Base-by-base conservation (phyloP, 2,113 vertebrate genomes). In the Zosterops hypoxanthus region DNA sequence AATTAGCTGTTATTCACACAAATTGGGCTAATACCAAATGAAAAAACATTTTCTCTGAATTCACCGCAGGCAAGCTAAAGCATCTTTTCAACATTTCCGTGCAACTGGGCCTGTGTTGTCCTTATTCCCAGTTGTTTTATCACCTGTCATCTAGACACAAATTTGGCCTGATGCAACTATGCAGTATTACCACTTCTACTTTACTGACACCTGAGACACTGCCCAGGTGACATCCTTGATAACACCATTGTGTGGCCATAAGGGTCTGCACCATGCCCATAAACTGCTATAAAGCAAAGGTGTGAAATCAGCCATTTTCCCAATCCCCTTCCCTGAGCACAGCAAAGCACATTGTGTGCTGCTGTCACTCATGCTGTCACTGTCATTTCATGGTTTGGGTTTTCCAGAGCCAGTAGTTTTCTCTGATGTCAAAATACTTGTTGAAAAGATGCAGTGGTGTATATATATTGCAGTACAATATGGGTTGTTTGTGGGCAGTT, bases 401-500 rank as follows among this genome's bases (percentile, higher is more conserved):
- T 44, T 92, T 88, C 75, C 82, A 47, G 14, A 75, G 36, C 20
- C 18, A 34, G 2, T 5, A 47, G 6, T 69, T 95, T 92, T 8
- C 44, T 31, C 41, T 86, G 33, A 77, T n/a, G 46, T 21, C 64
- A 65, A 73, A 81, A 70, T 19, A 29, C 3, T 39, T 22, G 9
- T 49, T 84, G 36, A 49, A 61, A 82, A 78, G 50, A 52, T 24
- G 8, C 5, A 8, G 4, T 21, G 21, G 4, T 18, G 2, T 28
- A 19, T 23, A 39, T 20, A 26, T n/a, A 42, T 29, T 10, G 5
- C 16, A 84, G 29, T 50, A 10, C 4, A 53, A 29, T 6, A n/a
- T 12, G 3, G 1, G 6, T 5, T 20, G 5, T 20, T 53, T 53
- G 23, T 28, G 56, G 39, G 10, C 0, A 0, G 8, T 26, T 64